These are phyloP conservation scores for Aegithalos caudatus DNA, from an alignment of 2,113 vertebrate species.

Conservation along the genomic window DNA sequence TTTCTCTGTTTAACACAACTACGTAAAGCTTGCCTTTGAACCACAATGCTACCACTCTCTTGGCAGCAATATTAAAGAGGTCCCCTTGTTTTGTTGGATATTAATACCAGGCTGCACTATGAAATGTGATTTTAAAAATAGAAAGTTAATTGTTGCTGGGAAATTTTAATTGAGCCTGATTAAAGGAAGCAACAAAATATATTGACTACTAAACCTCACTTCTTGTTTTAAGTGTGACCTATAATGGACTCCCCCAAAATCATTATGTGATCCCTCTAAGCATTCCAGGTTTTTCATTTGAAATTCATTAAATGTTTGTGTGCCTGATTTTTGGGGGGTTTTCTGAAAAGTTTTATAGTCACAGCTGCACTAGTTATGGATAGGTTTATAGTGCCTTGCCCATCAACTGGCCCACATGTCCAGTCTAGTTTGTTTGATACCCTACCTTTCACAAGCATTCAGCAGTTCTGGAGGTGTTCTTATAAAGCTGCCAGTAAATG, in stretches of 20 bases:
- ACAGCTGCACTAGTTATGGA: slow-evolving; percentile 82
- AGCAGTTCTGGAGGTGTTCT: slow-evolving; percentile 77
- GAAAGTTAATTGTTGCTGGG: slow-evolving; percentile 43
- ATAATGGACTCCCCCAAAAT: slow-evolving; percentile 6
- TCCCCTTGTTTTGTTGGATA: neutral
- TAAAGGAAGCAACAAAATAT: slow-evolving; percentile 64
- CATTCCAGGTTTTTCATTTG: slow-evolving; percentile 58
- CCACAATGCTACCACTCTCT: slow-evolving; percentile 39
- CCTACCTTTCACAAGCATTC: slow-evolving; percentile 71
- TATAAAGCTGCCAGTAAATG: slow-evolving; percentile 80
- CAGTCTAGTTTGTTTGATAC: slow-evolving; percentile 79
- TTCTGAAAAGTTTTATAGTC: slow-evolving; percentile 78
- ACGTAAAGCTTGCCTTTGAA: slow-evolving; percentile 33
- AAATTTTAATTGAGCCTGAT: slow-evolving; percentile 62
- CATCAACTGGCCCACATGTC: slow-evolving; percentile 77
- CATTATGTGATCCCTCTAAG: neutral
- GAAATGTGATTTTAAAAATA: slow-evolving; percentile 62
- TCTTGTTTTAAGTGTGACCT: slow-evolving; percentile 63
- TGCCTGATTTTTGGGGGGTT: slow-evolving; percentile 66
- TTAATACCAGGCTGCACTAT: slow-evolving; percentile 11
- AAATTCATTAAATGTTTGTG: slow-evolving; percentile 74
- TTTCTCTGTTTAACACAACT: slow-evolving; percentile 2
- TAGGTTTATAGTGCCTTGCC: slow-evolving; percentile 74
- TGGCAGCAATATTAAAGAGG: slow-evolving; percentile 35
- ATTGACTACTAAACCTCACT: slow-evolving; percentile 49